A percentile compares a stretch with the other conserved stretches of the same genome.
phyloP scores from a whole-genome alignment of 2,888 invertebrate genomes.

The Ophioninae sp. region DNA sequence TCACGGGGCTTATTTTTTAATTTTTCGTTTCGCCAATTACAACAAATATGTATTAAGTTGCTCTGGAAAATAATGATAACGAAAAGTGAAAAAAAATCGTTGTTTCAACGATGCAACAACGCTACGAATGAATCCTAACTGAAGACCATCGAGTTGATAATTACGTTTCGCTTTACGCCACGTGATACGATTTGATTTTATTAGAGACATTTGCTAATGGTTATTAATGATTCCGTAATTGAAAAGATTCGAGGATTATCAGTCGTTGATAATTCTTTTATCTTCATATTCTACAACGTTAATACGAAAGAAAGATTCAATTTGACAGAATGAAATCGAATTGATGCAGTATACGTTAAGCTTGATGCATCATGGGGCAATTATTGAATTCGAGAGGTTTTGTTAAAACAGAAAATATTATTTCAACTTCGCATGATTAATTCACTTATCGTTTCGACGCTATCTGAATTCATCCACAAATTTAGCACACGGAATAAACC shows the following conservation, averaged over 20 bases:
- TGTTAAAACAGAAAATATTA: neutral
- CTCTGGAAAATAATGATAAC: too few species aligned
- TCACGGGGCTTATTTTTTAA: too few species aligned
- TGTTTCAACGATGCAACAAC: too few species aligned
- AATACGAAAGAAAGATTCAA: neutral
- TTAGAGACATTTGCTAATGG: neutral
- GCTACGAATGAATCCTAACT: neutral
- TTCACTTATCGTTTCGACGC: neutral
- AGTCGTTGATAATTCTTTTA: neutral
- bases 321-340: neutral
- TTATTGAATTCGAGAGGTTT: neutral
- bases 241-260: constrained; percentile 6
- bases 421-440: neutral
- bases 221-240: neutral
- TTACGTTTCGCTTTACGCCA: neutral
- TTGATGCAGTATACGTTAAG: neutral
- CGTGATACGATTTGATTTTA: constrained; percentile 20
- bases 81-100: too few species aligned
- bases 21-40: too few species aligned
- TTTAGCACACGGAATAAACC: neutral
- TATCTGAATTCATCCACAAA: neutral
- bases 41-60: too few species aligned
- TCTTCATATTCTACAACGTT: neutral
- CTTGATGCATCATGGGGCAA: neutral
- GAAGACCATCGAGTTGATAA: neutral